Conservation (phyloP, 2,888 invertebrate genomes). For the Scaptomyza parva region DNA sequence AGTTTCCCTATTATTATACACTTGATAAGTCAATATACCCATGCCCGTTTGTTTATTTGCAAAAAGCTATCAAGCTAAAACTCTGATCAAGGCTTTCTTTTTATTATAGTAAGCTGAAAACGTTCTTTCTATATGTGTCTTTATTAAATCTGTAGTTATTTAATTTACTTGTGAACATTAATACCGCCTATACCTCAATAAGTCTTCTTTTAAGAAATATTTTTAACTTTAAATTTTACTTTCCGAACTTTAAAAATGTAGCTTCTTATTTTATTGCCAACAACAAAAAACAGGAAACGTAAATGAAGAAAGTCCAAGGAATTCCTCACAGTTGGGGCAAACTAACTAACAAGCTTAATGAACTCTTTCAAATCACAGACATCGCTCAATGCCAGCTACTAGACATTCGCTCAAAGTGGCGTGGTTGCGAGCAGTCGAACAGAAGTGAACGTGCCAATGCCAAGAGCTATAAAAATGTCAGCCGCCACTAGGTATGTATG, state of each 20-base stretch:
- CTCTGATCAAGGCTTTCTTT: no score
- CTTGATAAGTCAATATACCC: no score
- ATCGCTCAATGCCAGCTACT: constrained; percentile 75
- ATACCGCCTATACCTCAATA: neutral
- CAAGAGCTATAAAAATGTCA: constrained; percentile 21
- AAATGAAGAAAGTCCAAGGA: constrained; percentile 2
- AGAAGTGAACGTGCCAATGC: constrained; percentile 52
- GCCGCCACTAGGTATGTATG: constrained; percentile 48
- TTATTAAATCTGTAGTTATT: no score
- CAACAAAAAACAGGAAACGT: constrained; percentile 7
- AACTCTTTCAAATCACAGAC: constrained; percentile 78
- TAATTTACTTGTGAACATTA: neutral
- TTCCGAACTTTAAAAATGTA: constrained; percentile 1
- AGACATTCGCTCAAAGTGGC: constrained; percentile 36
- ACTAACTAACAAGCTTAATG: constrained; percentile 73
- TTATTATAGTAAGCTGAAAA: no score
- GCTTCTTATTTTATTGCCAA: constrained; percentile 20
- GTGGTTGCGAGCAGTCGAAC: constrained; percentile 10
- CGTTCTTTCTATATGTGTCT: no score
- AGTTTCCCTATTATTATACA: no score
- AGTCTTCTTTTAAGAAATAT: neutral
- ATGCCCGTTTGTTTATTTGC: no score
- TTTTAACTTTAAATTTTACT: neutral
- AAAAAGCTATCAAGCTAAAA: no score
- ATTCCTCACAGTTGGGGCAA: constrained; percentile 39